These are phyloP conservation scores for Tricholauxania praeusta DNA, from an alignment of 2,888 invertebrate genomes.

Conservation along the genomic window DNA sequence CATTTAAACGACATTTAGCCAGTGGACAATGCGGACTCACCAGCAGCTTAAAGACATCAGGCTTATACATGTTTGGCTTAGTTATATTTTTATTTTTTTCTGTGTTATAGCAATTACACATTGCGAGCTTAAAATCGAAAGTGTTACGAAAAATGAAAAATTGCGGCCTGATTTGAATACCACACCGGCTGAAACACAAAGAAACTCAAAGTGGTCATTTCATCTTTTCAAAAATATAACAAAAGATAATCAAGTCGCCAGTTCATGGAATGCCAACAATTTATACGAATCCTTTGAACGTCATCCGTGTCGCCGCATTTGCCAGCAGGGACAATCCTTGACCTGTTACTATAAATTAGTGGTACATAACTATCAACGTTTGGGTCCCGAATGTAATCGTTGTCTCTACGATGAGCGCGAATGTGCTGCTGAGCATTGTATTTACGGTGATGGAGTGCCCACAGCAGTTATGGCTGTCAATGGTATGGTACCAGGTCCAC, in stretches of 20 bases:
- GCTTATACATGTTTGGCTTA: no score
- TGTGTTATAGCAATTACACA: no score
- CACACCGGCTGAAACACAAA: no score
- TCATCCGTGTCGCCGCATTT: conserved; percentile 62
- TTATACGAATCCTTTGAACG: conserved; percentile 27
- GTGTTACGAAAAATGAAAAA: no score
- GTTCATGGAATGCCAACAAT: no score
- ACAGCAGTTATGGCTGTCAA: conserved; percentile 62
- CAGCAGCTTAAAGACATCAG: neutral
- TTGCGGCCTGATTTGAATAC: no score
- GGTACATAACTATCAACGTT: conserved; percentile 60
- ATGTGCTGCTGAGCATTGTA: conserved; percentile 57
- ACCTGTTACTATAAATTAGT: conserved; percentile 62
- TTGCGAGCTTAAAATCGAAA: no score
- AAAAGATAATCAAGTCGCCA: no score
- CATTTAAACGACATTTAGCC: conserved; percentile 10
- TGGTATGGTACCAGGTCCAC: conserved; percentile 61
- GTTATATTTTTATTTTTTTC: no score
- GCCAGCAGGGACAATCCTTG: conserved; percentile 56
- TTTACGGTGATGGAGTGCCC: conserved; percentile 61
- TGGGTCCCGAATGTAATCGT: conserved; percentile 60
- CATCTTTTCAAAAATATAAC: no score
- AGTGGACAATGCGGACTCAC: conserved; percentile 5
- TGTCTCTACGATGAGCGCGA: conserved; percentile 55
- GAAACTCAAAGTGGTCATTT: no score